Evolutionary conservation across 1,140 invertebrate genomes (phyloP), one percentile per base, ranked within the genome.

Genomic region (Brachionus rubens): DNA sequence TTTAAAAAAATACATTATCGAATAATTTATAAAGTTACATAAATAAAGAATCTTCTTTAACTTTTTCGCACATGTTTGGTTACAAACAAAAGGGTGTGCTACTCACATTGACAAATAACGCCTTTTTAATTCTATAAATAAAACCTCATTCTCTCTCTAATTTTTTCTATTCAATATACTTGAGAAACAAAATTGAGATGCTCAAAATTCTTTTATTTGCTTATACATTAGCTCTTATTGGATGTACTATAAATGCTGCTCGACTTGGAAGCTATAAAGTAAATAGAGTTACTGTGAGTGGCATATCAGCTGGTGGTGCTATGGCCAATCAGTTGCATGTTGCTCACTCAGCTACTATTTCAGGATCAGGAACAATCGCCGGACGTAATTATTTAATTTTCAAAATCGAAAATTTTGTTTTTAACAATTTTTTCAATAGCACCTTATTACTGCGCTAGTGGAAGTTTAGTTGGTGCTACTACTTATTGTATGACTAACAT

Each of bases 251-350:
- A 36, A 59, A 59, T 59, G 54, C 54, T 40, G 54, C 30, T 21
- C 54, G 54, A 19, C 54, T 59, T 59, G 54, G 54, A 36, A 59
- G 54, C 30, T 59, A 59, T 83, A 48, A 56, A 36, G 0, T 65
- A 0, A 56, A 48, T 1, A 77, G 77, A n/a, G 77, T 85, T 0
- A 84, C 83, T 6, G 82, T 84, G 0, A 84, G 83, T 30, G 85
- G 85, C 6, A 80, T 86, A n/a, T 84, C 82, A 3, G 81, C 83
- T 36, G 85, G 85, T 30, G 84, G 80, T 28, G 81, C 80, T 28
- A 83, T 85, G 81, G 84, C 84, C 21, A 81, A 80, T 47, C 85
- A 86, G 77, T 79, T 83, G 41, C 85, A 85, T 78, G 82, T 85
- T 5, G 83, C 82, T 3, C 80, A 79, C 59, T 85, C 84, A 0